These are phyloP conservation scores for Hemicentrotus pulcherrimus DNA, from an alignment of 35 echinoderm and acorn worm species.

Conservation along the genomic window DNA sequence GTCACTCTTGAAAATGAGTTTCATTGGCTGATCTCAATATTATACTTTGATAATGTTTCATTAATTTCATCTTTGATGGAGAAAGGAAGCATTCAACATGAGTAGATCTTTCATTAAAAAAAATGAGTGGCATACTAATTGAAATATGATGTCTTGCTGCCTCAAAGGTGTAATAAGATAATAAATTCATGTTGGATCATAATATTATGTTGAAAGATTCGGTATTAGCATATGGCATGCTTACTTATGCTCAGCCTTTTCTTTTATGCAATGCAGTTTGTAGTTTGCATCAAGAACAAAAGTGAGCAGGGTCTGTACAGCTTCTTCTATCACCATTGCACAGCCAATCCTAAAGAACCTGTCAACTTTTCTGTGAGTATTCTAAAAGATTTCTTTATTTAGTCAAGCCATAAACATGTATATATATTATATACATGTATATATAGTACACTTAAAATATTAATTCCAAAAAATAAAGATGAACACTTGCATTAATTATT, in stretches of 20 bases:
- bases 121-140: background rate
- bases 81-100: background rate
- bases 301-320: slow-evolving; percentile 77
- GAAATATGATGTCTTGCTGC: too few species aligned
- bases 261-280: slow-evolving; percentile 52
- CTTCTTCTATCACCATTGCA: slow-evolving; percentile 77
- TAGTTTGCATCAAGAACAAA: slow-evolving; percentile 47
- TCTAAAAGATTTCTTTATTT: background rate
- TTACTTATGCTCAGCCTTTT: background rate
- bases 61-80: background rate
- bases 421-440: too few species aligned
- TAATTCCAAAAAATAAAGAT: too few species aligned
- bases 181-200: too few species aligned
- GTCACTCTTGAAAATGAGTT: too few species aligned
- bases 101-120: background rate
- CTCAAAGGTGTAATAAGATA: too few species aligned
- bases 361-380: slow-evolving; percentile 68
- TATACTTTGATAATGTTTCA: background rate
- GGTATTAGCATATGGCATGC: too few species aligned
- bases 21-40: background rate
- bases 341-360: background rate
- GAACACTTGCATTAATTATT: too few species aligned
- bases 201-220: too few species aligned
- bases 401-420: background rate
- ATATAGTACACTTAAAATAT: too few species aligned